Percentiles rank a stretch among this genome's conserved stretches.
Conservation (phyloP, 1,140 invertebrate species). For the Stenopsyche tienmushanensis region DNA sequence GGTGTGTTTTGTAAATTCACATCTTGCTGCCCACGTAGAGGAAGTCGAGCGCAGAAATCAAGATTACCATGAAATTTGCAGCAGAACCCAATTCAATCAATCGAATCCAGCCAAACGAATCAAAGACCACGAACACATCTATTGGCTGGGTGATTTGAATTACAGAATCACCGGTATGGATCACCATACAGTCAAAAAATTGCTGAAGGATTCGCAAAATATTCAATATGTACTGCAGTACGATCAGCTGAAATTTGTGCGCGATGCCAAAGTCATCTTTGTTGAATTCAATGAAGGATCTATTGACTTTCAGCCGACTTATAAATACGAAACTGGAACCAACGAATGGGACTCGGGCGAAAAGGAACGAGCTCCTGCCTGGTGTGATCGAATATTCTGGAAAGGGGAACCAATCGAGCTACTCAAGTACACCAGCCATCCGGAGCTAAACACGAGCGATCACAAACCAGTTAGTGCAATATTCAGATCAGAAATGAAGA, state of each 20-base stretch:
- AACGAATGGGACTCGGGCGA: constrained; percentile 97
- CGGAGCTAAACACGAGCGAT: constrained; percentile 86
- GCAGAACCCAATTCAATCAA: constrained; percentile 52
- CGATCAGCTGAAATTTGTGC: constrained; percentile 88
- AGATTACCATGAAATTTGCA: constrained; percentile 86
- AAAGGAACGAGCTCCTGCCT: constrained; percentile 92
- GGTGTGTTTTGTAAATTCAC: constrained; percentile 96
- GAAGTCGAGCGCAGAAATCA: constrained; percentile 95
- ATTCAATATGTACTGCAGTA: constrained; percentile 70
- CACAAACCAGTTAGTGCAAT: constrained; percentile 95
- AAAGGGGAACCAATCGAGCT: constrained; percentile 70
- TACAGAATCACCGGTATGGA: constrained; percentile 88
- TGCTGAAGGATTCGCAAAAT: constrained; percentile 66
- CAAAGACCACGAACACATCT: constrained; percentile 94
- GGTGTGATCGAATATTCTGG: constrained; percentile 97
- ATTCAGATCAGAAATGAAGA: constrained; percentile 78
- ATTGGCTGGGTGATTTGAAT: constrained; percentile 98
- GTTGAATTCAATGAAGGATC: constrained; percentile 84
- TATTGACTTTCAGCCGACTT: constrained; percentile 92
- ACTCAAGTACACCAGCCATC: constrained; percentile 82
- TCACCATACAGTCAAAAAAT: constrained; percentile 69
- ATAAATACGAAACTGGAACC: constrained; percentile 96
- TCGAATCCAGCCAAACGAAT: constrained; percentile 70
- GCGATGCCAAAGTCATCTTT: constrained; percentile 71
- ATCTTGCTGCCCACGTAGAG: constrained; percentile 95